Base-by-base conservation (phyloP, 1,140 invertebrate genomes). In the Meloidogyne chitwoodi region DNA sequence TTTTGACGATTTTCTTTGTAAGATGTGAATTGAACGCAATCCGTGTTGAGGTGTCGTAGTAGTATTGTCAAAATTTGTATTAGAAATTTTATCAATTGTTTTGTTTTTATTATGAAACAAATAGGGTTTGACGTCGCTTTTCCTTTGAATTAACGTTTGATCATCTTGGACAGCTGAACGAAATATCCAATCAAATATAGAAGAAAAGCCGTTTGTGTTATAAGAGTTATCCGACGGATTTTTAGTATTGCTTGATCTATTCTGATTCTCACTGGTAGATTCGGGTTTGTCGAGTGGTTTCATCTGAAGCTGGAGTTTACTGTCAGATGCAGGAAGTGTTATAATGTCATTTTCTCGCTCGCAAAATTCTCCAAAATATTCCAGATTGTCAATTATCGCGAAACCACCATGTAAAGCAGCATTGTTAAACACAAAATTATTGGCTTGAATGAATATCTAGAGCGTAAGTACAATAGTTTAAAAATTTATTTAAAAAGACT, bases 301-400 rank as follows among this genome's bases (percentile, higher is more conserved):
- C 4, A 48, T 19, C 16, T 19, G 44, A 48, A 48, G 14, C 14
- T 19, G 14, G 16, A 48, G 4, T 56, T 22, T 22, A 56, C 3
- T n/a, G 19, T 56, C n/a, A n/a, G n/a, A 56, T n/a, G 5, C 5
- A 56, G 6, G 0, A 8, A 19, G 6, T n/a, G 48, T 8, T 22
- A n/a, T 56, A 56, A 1, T 56, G n/a, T 63, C 75, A n/a, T 65
- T 31, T 19, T 10, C 77, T 24, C 44, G 76, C 0, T 68, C 22
- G 27, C 85, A 86, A 69, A 86, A 83, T 44, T 81, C 79, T 65
- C 81, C 85, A 69, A 78, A 81, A 69, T 87, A 86, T 79, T 86
- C 85, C 22, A 86, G 74, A 26, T 76, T 74, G 68, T 86, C 85
- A 44, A 86, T 77, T 62, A 86, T 86, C 8, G 85, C 85, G 64